A percentile compares a stretch with the other conserved stretches of the same genome.
Evolutionary conservation across 1,140 invertebrate species (phyloP).

Genomic region (Ceratoteleas bidentatus): DNA sequence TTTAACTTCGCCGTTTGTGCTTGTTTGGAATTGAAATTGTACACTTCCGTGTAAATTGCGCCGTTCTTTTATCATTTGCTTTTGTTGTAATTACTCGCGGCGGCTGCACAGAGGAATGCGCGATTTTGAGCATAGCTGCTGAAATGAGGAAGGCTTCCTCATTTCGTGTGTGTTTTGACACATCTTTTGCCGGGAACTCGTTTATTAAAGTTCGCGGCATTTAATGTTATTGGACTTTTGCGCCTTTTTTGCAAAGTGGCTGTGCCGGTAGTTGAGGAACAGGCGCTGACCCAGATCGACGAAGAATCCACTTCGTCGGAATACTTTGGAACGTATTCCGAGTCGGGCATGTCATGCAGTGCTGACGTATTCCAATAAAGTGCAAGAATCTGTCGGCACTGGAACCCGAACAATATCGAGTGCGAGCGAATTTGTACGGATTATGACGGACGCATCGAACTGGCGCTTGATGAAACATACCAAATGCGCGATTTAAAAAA

Average conservation of each 20-base stretch:
- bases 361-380: slow-evolving; percentile 64
- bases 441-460: slow-evolving; percentile 20
- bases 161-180: too few species aligned
- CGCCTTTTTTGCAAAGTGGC: slow-evolving; percentile 37
- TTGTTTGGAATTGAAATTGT: too few species aligned
- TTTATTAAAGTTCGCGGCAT: slow-evolving; percentile 4
- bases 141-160: neutral
- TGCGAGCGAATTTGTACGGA: slow-evolving; percentile 15
- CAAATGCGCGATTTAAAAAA: too few species aligned
- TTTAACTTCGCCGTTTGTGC: too few species aligned
- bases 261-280: slow-evolving; percentile 11
- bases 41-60: too few species aligned
- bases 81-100: too few species aligned
- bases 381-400: slow-evolving; percentile 44
- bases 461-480: too few species aligned
- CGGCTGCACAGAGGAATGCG: neutral
- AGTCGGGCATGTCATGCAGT: slow-evolving; percentile 41
- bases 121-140: slow-evolving; percentile 1
- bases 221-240: slow-evolving; percentile 43
- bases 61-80: too few species aligned
- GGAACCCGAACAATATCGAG: slow-evolving; percentile 35
- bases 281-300: slow-evolving; percentile 55
- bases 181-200: too few species aligned
- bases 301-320: slow-evolving; percentile 46
- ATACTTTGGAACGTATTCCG: slow-evolving; percentile 58